Conservation (phyloP, 2,113 vertebrate genomes). For the Cephalopterus ornatus region DNA sequence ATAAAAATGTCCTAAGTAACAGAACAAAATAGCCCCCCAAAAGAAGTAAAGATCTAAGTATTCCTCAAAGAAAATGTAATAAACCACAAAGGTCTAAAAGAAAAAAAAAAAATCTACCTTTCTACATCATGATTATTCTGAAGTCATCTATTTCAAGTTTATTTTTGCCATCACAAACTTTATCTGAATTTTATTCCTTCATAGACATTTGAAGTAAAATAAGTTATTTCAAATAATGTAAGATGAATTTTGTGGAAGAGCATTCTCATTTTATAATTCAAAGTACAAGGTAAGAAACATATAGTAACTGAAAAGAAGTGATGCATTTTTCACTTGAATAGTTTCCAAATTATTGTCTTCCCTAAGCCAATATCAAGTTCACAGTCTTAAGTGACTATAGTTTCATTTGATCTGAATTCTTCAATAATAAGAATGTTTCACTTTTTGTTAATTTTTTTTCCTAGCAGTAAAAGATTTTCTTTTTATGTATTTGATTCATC, state of each 20-base stretch:
- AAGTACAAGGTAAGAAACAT: neutral
- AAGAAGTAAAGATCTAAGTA: neutral
- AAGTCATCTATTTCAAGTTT: neutral
- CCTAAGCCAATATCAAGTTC: neutral
- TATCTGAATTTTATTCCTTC: neutral
- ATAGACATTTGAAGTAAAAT: neutral
- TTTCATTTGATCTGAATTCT: neutral
- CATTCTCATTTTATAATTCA: neutral
- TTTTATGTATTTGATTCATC: neutral
- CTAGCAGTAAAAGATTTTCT: accelerated
- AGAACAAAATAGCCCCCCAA: neutral
- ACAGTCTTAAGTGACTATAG: neutral
- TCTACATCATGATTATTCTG: neutral
- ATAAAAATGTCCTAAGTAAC: neutral
- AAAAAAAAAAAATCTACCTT: neutral
- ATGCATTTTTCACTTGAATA: neutral
- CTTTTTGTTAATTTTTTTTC: neutral
- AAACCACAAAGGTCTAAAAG: neutral
- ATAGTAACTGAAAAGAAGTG: neutral
- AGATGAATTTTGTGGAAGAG: neutral
- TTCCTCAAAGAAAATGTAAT: neutral
- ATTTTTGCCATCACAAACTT: neutral
- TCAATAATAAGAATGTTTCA: neutral
- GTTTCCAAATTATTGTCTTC: neutral
- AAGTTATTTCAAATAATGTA: neutral